These are phyloP conservation scores for Ptilonorhynchus violaceus DNA, from an alignment of 2,113 vertebrate species.

Conservation along the genomic window DNA sequence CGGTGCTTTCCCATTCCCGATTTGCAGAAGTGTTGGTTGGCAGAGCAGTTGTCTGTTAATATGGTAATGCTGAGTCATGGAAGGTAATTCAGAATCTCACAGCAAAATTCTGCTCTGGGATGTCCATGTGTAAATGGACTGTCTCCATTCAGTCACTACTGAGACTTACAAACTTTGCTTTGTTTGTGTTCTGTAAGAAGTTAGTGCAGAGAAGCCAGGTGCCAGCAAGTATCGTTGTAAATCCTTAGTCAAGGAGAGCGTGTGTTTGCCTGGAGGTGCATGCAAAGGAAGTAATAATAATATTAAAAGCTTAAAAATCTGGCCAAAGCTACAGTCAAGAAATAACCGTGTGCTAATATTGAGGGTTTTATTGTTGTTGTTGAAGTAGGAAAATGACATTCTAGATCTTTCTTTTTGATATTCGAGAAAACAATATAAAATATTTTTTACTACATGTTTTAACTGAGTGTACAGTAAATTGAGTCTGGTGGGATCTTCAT, in stretches of 20 bases:
- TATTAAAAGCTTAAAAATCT: neutral
- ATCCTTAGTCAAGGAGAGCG: neutral
- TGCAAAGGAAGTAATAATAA: neutral
- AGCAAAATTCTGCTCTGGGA: neutral
- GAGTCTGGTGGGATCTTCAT: neutral
- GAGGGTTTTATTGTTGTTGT: neutral
- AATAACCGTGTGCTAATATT: neutral
- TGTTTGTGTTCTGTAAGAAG: neutral
- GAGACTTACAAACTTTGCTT: neutral
- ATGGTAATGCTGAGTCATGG: neutral
- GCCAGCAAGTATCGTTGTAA: neutral
- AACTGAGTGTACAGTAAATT: neutral
- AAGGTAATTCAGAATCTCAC: neutral
- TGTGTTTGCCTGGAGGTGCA: neutral
- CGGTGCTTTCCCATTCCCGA: neutral
- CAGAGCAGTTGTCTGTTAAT: neutral
- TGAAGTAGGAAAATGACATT: neutral
- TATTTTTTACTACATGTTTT: neutral
- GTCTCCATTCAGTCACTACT: neutral
- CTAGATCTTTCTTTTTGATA: neutral
- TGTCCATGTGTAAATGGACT: neutral
- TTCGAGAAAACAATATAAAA: neutral
- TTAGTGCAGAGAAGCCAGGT: neutral
- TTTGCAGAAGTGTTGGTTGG: neutral
- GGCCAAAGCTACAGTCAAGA: neutral